Base-by-base conservation (phyloP, 1,140 invertebrate genomes). In the Leptonema lineaticorne region DNA sequence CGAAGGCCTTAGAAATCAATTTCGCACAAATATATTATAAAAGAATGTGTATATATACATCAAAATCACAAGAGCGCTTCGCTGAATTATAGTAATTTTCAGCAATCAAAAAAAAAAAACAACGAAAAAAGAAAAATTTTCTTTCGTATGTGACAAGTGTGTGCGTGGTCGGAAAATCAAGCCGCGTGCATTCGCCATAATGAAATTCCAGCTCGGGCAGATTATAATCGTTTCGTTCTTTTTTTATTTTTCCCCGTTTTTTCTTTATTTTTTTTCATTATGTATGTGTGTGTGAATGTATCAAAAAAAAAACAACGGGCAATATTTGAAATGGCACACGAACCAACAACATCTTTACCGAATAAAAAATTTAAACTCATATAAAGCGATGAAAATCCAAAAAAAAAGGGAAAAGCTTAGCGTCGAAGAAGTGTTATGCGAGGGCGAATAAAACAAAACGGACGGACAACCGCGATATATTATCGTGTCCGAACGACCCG, bases 221-320 rank as follows among this genome's bases (percentile, higher is more conserved):
- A 53, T 53, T 53, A 53, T n/a, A 18, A 53, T 53, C 50, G n/a
- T n/a, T n/a, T n/a, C 9, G 50, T 26, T 14, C 50, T 53, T 53
- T 53, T 53, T 26, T 53, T n/a, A n/a, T n/a, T n/a, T n/a, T n/a
- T n/a, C n/a, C n/a, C n/a, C n/a, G n/a, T n/a, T n/a, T n/a, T n/a
- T n/a, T n/a, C n/a, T n/a, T n/a, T n/a, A n/a, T n/a, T n/a, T n/a
- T n/a, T n/a, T n/a, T n/a, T n/a, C n/a, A n/a, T n/a, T n/a, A n/a
- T n/a, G n/a, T n/a, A n/a, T n/a, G n/a, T n/a, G n/a, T n/a, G n/a
- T n/a, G n/a, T n/a, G n/a, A n/a, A n/a, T n/a, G n/a, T n/a, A n/a
- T n/a, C n/a, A n/a, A n/a, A n/a, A n/a, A n/a, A n/a, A n/a, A n/a
- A n/a, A n/a, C 37, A 41, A 41, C 37, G 11, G 37, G 37, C 37